A percentile compares a stretch with the other conserved stretches of the same genome.
Conservation (phyloP, 2,113 vertebrate genomes). For the Sylvilagus bachmani region DNA sequence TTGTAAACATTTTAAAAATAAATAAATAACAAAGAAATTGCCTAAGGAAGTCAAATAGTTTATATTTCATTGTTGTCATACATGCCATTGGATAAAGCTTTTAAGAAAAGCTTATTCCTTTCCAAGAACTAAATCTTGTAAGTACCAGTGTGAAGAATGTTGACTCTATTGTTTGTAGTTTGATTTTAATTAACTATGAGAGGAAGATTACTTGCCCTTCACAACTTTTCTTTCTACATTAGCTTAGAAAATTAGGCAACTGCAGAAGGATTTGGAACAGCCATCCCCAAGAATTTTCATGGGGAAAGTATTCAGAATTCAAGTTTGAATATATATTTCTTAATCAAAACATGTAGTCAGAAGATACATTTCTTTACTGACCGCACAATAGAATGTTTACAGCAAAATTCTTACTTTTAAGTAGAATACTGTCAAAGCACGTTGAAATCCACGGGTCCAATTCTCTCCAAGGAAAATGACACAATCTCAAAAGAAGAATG, state of each 20-base stretch:
- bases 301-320: neutral
- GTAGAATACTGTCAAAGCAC: neutral
- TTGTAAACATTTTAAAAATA: no score
- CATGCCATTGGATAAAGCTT: slow-evolving; percentile 15
- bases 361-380: neutral
- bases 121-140: slow-evolving; percentile 66
- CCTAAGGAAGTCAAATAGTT: slow-evolving; percentile 57
- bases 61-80: slow-evolving; percentile 53
- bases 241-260: slow-evolving; percentile 58
- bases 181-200: slow-evolving; percentile 55
- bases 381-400: neutral
- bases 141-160: slow-evolving; percentile 26
- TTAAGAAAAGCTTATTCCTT: slow-evolving; percentile 55
- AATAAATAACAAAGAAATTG: slow-evolving; percentile 18
- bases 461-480: neutral
- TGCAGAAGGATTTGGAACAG: slow-evolving; percentile 30
- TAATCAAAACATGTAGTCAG: slow-evolving; percentile 5
- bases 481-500: slow-evolving; percentile 8
- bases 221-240: slow-evolving; percentile 34
- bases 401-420: slow-evolving; percentile 47
- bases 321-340: slow-evolving; percentile 7
- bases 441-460: neutral
- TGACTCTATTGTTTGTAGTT: neutral
- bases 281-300: neutral
- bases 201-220: slow-evolving; percentile 48